Evolutionary conservation across 2,113 vertebrate species (phyloP).

Genomic region (Neomonachus schauinslandi): DNA sequence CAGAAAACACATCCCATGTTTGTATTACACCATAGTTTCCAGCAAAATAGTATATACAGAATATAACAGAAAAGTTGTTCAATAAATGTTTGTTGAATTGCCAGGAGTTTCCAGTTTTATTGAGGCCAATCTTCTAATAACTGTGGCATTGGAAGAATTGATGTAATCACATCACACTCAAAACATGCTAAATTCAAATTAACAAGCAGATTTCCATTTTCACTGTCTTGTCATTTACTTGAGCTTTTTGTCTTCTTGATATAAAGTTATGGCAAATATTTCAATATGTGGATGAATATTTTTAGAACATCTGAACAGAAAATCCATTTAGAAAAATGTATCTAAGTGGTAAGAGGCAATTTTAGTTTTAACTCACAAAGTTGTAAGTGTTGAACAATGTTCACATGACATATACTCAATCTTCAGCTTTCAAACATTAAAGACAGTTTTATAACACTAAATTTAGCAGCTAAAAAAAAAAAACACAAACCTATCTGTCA

Average conservation of each 20-base stretch:
- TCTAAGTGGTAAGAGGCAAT: constrained; percentile 54
- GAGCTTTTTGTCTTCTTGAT: background rate
- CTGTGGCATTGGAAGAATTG: background rate
- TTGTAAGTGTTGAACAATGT: constrained; percentile 9
- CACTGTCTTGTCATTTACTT: constrained; percentile 33
- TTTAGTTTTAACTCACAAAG: constrained; percentile 57
- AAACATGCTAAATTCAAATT: constrained; percentile 38
- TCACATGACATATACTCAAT: constrained; percentile 35
- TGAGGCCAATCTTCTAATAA: background rate
- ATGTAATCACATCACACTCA: background rate
- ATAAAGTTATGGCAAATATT: constrained; percentile 41
- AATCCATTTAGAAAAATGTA: constrained; percentile 63
- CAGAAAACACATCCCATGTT: background rate
- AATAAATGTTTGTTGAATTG: background rate
- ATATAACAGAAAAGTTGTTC: background rate
- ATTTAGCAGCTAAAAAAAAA: background rate
- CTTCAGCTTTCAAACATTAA: constrained; percentile 17
- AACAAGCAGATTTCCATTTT: constrained; percentile 1
- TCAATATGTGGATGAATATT: constrained; percentile 40
- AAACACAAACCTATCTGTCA: background rate
- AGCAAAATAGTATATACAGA: background rate
- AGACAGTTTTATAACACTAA: constrained; percentile 27
- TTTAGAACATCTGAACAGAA: constrained; percentile 56
- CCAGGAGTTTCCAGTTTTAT: background rate
- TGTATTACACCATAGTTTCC: background rate